Evolutionary conservation across 2,113 vertebrate species (phyloP).

Genomic region (Leucosticte australis): DNA sequence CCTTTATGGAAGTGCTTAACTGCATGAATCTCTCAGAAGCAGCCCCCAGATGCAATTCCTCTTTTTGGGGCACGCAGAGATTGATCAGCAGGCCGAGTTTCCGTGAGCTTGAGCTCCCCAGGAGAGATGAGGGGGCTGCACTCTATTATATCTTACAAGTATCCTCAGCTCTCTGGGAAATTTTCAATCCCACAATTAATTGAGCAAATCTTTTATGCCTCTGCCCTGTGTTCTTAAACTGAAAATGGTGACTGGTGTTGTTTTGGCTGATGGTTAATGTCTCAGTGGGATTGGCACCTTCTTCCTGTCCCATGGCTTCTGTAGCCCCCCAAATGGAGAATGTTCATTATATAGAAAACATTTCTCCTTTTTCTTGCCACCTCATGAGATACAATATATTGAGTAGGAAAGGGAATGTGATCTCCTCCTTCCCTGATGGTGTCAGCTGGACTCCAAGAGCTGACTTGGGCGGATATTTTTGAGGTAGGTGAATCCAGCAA

Average conservation of each 20-base stretch:
- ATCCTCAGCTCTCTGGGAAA: constrained; percentile 12
- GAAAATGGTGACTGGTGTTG: background rate
- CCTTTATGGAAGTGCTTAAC: background rate
- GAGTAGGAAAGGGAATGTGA: background rate
- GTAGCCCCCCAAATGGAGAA: background rate
- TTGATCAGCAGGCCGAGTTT: background rate
- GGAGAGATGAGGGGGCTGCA: background rate
- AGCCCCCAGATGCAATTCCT: background rate
- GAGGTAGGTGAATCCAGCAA: background rate
- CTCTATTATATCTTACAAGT: background rate
- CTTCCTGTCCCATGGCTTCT: background rate
- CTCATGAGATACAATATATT: background rate
- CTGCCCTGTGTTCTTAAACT: background rate
- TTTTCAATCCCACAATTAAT: constrained; percentile 11
- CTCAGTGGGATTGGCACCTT: background rate
- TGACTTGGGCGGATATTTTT: background rate
- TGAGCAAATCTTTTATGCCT: background rate
- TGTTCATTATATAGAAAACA: background rate
- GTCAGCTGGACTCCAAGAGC: background rate
- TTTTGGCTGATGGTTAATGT: background rate
- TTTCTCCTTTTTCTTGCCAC: background rate
- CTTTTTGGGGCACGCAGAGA: background rate
- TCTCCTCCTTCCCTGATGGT: background rate
- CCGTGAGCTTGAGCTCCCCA: background rate
- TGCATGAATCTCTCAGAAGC: background rate